Conservation (phyloP, 2,888 invertebrate species). For the Volucella inflata region DNA sequence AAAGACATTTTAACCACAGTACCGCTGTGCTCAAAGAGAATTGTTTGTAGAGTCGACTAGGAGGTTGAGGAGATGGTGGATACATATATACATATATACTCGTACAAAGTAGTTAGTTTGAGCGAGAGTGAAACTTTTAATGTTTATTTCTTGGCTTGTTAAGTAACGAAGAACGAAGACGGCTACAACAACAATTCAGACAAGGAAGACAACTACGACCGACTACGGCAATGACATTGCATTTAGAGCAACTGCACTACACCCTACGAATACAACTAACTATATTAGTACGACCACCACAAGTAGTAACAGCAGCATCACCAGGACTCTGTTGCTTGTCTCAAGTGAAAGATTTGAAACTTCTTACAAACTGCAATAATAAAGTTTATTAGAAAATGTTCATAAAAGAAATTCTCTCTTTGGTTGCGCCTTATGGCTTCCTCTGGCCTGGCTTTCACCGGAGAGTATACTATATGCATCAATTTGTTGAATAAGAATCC, state of each 20-base stretch:
- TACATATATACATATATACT: background rate
- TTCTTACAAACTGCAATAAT: constrained; percentile 74
- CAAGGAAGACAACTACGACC: background rate
- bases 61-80: background rate
- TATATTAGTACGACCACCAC: background rate
- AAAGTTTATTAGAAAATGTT: constrained; percentile 72
- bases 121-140: constrained; percentile 47
- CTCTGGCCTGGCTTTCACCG: background rate
- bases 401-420: constrained; percentile 46
- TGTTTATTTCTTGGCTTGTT: constrained; percentile 65
- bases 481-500: constrained; percentile 68
- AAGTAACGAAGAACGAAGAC: constrained; percentile 32
- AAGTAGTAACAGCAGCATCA: constrained; percentile 24
- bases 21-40: constrained; percentile 50
- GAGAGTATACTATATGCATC: constrained; percentile 38
- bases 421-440: background rate
- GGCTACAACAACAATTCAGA: background rate
- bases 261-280: background rate
- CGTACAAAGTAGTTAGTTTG: background rate
- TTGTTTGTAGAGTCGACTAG: constrained; percentile 28
- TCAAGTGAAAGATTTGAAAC: constrained; percentile 65
- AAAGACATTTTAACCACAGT: constrained; percentile 72
- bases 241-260: constrained; percentile 1
- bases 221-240: background rate
- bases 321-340: constrained; percentile 68